Percentiles rank a stretch among this genome's conserved stretches.
phyloP scores from a whole-genome alignment of 2,888 invertebrate genomes.

The Tachystola acroxantha region DNA sequence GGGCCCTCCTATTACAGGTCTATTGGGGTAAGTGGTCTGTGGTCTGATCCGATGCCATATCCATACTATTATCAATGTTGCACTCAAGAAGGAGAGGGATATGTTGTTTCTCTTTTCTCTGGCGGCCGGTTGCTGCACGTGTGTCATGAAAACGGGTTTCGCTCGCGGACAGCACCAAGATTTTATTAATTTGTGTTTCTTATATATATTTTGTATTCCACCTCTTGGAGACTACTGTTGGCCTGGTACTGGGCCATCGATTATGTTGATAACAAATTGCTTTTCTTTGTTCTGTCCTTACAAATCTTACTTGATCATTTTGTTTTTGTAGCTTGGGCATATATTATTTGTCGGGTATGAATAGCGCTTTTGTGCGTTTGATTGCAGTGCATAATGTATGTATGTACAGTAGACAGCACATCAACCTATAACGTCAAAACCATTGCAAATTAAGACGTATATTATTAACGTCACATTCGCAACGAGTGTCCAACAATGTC shows the following conservation, averaged over 20 bases:
- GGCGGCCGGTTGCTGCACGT: conserved; percentile 64
- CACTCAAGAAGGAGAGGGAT: conserved; percentile 37
- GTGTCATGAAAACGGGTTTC: conserved; percentile 66
- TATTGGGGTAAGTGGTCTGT: no score
- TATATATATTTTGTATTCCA: conserved; percentile 35
- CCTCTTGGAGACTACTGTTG: conserved; percentile 46
- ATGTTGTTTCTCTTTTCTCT: conserved; percentile 35
- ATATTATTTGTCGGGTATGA: conserved; percentile 18
- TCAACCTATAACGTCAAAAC: no score
- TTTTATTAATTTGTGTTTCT: conserved; percentile 75
- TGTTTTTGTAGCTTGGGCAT: conserved; percentile 30
- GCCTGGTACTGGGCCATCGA: conserved; percentile 55
- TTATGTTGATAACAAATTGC: conserved; percentile 72
- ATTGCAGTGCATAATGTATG: not conserved
- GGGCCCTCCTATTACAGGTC: no score
- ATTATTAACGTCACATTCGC: no score
- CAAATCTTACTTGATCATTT: conserved; percentile 38
- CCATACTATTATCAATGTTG: conserved; percentile 46
- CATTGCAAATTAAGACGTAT: no score
- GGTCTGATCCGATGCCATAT: no score
- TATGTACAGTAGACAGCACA: no score
- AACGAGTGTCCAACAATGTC: no score
- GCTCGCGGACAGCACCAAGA: conserved; percentile 56
- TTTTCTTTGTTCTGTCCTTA: conserved; percentile 63
- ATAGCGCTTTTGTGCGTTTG: conserved; percentile 9